phyloP scores from a whole-genome alignment of 2,888 invertebrate genomes.

The Aleiodes leptofemur region DNA sequence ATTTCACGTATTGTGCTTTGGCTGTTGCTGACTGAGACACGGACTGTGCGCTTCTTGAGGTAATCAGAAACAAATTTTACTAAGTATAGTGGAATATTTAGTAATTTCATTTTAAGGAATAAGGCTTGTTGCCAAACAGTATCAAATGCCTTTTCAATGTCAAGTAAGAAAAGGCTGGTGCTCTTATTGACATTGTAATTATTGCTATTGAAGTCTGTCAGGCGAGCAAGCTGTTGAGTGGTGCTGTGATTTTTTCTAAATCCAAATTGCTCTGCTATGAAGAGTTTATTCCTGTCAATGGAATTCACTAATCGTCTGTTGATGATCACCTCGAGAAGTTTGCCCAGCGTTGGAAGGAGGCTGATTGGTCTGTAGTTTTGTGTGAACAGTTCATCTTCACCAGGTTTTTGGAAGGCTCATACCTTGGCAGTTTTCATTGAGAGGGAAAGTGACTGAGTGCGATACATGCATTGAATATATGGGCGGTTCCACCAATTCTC shows the following conservation, averaged over 20 bases:
- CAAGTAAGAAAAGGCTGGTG: conserved; percentile 54
- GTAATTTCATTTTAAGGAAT: conserved; percentile 50
- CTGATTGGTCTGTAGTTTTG: conserved; percentile 14
- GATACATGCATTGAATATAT: not conserved
- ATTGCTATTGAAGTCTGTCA: conserved; percentile 51
- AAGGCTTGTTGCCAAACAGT: conserved; percentile 56
- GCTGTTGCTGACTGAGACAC: conserved; percentile 54
- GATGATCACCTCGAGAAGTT: not conserved
- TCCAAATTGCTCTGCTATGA: conserved; percentile 56
- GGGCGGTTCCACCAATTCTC: too few species aligned
- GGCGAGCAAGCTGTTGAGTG: conserved; percentile 53
- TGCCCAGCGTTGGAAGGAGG: not conserved
- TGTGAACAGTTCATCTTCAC: not conserved
- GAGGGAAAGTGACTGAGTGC: not conserved
- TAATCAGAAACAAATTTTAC: conserved; percentile 57
- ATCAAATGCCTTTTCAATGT: conserved; percentile 61
- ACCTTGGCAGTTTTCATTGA: not conserved
- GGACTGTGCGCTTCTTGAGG: conserved; percentile 55
- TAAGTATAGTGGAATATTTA: not conserved
- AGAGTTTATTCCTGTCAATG: not conserved
- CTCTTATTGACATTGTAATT: conserved; percentile 54
- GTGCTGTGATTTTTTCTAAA: conserved; percentile 58
- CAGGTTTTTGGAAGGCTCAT: not conserved
- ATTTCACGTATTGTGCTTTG: conserved; percentile 45
- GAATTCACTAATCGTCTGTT: not conserved